Conservation (phyloP, 2,797 vertebrate genomes). For the Trichosurus vulpecula region DNA sequence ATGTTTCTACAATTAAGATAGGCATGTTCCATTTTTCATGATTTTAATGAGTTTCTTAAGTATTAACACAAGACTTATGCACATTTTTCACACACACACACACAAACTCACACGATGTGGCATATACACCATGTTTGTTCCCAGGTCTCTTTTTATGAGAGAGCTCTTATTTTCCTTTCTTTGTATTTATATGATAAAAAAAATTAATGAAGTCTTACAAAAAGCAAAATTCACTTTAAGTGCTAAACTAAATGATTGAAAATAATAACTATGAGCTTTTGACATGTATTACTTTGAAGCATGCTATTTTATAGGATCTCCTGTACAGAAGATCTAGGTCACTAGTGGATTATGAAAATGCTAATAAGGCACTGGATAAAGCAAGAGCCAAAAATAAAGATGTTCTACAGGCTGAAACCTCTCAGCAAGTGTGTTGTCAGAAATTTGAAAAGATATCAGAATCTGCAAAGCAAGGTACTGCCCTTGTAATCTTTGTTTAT, state of each 20-base stretch:
- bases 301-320: slow-evolving; percentile 89
- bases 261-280: background rate
- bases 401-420: slow-evolving; percentile 96
- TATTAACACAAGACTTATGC: background rate
- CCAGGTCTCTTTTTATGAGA: background rate
- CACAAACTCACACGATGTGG: background rate
- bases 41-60: background rate
- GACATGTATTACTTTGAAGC: background rate
- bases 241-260: background rate
- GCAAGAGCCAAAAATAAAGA: slow-evolving; percentile 98
- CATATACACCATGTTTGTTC: background rate
- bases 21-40: background rate
- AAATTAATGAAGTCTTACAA: background rate
- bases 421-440: slow-evolving; percentile 97
- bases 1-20: background rate
- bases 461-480: slow-evolving; percentile 96
- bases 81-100: background rate
- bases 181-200: background rate
- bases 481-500: slow-evolving; percentile 48
- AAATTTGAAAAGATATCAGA: slow-evolving; percentile 99
- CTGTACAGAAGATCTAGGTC: slow-evolving; percentile 95
- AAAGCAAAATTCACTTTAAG: background rate
- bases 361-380: slow-evolving; percentile 98
- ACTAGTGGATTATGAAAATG: slow-evolving; percentile 98
- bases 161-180: background rate